Evolutionary conservation across 2,888 invertebrate species (phyloP).

Genomic region (Caenorhabditis doughertyi): DNA sequence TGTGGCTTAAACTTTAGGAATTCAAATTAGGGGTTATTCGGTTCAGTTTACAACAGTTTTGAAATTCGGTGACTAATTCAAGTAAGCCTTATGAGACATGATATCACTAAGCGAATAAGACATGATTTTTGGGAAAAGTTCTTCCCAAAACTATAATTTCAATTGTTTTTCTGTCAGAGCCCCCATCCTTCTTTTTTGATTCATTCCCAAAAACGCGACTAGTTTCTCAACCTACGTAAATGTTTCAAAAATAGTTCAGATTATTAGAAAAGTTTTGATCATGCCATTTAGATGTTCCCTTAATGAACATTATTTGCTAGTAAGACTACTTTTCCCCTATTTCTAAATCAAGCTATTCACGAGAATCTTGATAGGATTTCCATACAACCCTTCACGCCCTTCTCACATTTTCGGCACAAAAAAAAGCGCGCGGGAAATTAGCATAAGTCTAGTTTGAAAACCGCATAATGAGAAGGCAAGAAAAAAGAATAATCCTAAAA

Average conservation of each 20-base stretch:
- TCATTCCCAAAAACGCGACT: no score
- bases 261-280: conserved; percentile 15
- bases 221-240: background rate
- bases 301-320: conserved; percentile 10
- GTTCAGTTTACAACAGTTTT: no score
- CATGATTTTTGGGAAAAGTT: no score
- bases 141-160: no score
- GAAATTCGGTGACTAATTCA: no score
- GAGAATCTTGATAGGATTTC: conserved; percentile 19
- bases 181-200: no score
- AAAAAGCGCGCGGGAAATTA: conserved; percentile 21
- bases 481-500: no score
- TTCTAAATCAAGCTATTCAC: conserved; percentile 41
- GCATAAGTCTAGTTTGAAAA: conserved; percentile 35
- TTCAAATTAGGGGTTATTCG: no score
- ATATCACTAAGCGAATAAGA: no score
- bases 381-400: background rate
- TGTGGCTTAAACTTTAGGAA: no score
- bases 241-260: background rate
- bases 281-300: conserved; percentile 44
- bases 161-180: no score
- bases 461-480: conserved; percentile 17
- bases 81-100: no score
- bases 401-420: background rate
- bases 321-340: background rate